A percentile compares a stretch with the other conserved stretches of the same genome.
These are phyloP conservation scores for Bombus pascuorum DNA, from an alignment of 1,140 invertebrate genomes.

Conservation along the genomic window DNA sequence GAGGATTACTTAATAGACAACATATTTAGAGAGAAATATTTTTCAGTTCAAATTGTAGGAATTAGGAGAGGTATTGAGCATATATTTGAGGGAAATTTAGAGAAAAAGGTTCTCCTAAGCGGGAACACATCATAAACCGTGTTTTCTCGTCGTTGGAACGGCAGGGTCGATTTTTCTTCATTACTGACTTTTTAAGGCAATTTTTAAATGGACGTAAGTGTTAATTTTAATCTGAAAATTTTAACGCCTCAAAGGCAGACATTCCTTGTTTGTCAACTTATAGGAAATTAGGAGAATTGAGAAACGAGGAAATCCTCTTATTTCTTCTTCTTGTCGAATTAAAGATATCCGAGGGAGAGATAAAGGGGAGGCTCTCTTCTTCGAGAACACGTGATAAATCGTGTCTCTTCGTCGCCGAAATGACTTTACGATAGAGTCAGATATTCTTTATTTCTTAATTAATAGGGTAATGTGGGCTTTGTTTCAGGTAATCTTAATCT, in stretches of 20 bases:
- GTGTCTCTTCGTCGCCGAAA: neutral
- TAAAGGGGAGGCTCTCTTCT: neutral
- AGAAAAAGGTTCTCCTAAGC: accelerated
- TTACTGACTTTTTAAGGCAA: too few species aligned
- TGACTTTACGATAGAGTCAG: neutral
- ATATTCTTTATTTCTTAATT: neutral
- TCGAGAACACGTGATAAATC: neutral
- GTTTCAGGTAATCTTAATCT: neutral
- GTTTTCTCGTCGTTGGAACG: neutral
- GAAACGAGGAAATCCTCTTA: too few species aligned
- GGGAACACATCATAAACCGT: neutral
- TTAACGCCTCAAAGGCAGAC: too few species aligned
- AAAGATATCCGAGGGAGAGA: neutral
- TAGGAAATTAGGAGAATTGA: too few species aligned
- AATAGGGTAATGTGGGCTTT: neutral
- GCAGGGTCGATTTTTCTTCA: neutral
- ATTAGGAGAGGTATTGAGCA: too few species aligned
- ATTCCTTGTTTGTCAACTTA: too few species aligned
- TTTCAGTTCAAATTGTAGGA: too few species aligned
- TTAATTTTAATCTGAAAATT: too few species aligned
- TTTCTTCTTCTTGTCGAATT: too few species aligned
- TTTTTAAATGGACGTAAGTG: neutral
- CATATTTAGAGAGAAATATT: too few species aligned
- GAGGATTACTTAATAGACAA: too few species aligned
- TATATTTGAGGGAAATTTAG: accelerated